These are phyloP conservation scores for Poecilobothrus nobilitatus DNA, from an alignment of 2,888 invertebrate species.

Conservation along the genomic window DNA sequence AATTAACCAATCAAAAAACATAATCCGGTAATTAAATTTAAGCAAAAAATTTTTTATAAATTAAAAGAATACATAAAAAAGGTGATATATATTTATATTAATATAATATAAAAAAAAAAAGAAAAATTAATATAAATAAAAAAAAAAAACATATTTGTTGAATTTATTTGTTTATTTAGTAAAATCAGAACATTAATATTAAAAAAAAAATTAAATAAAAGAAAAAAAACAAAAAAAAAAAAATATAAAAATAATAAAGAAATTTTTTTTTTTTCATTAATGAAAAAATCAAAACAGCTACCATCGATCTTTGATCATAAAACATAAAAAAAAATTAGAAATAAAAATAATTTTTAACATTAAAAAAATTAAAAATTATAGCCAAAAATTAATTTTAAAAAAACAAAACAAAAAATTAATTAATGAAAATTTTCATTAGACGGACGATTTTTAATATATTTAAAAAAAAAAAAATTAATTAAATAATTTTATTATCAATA, in stretches of 20 bases:
- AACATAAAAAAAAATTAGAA: constrained; percentile 30
- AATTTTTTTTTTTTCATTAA: no score
- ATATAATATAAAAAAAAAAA: constrained; percentile 16
- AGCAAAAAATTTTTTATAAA: not conserved
- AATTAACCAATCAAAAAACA: no score
- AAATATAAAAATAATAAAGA: constrained; percentile 14
- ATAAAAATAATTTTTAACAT: constrained; percentile 31
- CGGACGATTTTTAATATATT: constrained; percentile 14
- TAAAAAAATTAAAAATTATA: constrained; percentile 17
- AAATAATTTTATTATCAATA: no score
- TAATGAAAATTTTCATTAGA: constrained; percentile 15
- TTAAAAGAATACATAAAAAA: constrained; percentile 17
- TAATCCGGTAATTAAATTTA: no score
- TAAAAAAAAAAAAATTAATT: constrained; percentile 13
- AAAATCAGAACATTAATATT: constrained; percentile 15
- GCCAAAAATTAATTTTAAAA: constrained; percentile 9
- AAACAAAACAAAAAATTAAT: constrained; percentile 12
- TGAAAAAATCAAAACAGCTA: not conserved
- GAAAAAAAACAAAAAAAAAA: constrained; percentile 16
- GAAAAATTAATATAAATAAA: constrained; percentile 12
- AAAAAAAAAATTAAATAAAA: constrained; percentile 19
- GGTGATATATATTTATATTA: constrained; percentile 23
- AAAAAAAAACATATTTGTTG: constrained; percentile 22
- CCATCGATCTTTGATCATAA: not conserved
- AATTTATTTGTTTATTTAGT: constrained; percentile 24